Conservation (phyloP, 2,888 invertebrate genomes). For the Zootermopsis nevadensis region DNA sequence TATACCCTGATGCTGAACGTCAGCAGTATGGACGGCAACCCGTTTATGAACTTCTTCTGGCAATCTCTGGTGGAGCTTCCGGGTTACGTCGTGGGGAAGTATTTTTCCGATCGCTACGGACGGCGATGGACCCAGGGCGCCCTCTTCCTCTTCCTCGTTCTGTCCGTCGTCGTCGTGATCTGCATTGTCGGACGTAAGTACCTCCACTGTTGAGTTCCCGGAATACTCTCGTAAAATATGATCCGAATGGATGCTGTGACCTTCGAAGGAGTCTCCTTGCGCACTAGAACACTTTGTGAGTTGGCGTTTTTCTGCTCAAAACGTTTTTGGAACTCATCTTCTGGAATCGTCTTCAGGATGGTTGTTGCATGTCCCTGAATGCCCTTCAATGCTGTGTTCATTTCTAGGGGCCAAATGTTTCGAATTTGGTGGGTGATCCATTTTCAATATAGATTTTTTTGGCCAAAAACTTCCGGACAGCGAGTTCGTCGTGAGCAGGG, state of each 20-base stretch:
- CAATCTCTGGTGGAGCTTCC: slow-evolving; percentile 74
- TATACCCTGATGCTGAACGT: slow-evolving; percentile 67
- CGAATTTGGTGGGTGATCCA: no score
- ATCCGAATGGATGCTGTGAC: background rate
- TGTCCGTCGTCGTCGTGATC: slow-evolving; percentile 61
- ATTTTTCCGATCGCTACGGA: slow-evolving; percentile 66
- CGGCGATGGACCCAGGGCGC: slow-evolving; percentile 66
- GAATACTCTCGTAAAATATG: background rate
- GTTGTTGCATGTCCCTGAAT: no score
- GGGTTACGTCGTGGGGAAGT: slow-evolving; percentile 70
- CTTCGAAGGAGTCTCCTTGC: no score
- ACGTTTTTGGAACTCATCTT: no score
- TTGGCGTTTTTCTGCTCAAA: no score
- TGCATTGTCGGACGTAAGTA: slow-evolving; percentile 56
- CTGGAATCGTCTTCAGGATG: no score
- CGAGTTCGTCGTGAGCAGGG: no score
- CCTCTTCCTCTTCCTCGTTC: slow-evolving; percentile 62
- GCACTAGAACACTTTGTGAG: no score
- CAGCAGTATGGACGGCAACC: slow-evolving; percentile 70
- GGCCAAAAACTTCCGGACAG: no score
- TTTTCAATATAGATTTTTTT: no score
- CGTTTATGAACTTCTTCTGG: slow-evolving; percentile 73
- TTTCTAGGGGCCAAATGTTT: no score
- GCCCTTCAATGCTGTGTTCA: no score
- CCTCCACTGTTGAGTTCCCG: background rate